These are phyloP conservation scores for Pitta sordida DNA, from an alignment of 2,113 vertebrate genomes.

Conservation along the genomic window DNA sequence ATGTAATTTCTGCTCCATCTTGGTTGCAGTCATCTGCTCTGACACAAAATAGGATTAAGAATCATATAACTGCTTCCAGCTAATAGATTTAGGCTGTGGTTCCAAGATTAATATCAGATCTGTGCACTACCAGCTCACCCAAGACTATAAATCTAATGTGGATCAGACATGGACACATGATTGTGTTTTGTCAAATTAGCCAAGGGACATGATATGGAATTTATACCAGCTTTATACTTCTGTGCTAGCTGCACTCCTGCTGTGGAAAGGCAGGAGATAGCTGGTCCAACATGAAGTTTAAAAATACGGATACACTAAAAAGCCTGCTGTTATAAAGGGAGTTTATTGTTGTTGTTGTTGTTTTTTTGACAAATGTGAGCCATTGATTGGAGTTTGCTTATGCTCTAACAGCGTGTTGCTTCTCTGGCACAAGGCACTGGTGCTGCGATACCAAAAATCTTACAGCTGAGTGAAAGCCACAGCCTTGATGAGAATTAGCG, in stretches of 20 bases:
- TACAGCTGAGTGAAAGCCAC: slow-evolving; percentile 23
- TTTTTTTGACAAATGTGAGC: slow-evolving; percentile 10
- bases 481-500: not conserved
- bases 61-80: slow-evolving; percentile 52
- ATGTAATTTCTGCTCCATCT: not conserved
- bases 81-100: slow-evolving; percentile 62
- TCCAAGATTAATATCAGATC: slow-evolving; percentile 56
- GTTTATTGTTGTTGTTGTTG: not conserved
- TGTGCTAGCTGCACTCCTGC: slow-evolving; percentile 43
- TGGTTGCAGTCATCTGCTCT: slow-evolving; percentile 43
- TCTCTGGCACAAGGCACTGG: not conserved
- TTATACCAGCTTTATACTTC: slow-evolving; percentile 55
- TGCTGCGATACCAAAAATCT: not conserved
- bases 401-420: not conserved
- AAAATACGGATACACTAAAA: not conserved
- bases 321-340: not conserved
- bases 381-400: not conserved
- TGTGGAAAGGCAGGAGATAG: slow-evolving; percentile 34
- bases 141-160: slow-evolving; percentile 57
- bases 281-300: not conserved
- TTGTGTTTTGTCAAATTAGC: slow-evolving; percentile 68
- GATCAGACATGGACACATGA: slow-evolving; percentile 65
- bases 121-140: slow-evolving; percentile 45
- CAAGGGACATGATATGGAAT: slow-evolving; percentile 57
- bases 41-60: slow-evolving; percentile 63